These are phyloP conservation scores for Drosophila prosaltans DNA, from an alignment of 1,140 invertebrate genomes.

Conservation along the genomic window DNA sequence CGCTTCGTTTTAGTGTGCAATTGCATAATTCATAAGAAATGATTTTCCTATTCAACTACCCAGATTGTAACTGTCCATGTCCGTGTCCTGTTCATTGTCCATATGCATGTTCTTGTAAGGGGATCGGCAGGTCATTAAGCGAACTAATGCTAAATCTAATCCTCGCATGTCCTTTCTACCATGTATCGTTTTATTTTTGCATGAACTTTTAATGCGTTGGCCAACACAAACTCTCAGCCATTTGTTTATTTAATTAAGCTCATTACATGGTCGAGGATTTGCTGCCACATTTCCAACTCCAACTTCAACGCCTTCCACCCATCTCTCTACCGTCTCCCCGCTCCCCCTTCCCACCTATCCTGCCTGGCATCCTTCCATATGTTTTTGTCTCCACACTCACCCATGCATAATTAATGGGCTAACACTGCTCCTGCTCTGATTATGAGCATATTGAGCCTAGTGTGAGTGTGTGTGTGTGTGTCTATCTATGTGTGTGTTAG, in stretches of 20 bases:
- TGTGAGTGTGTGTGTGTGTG: constrained; percentile 27
- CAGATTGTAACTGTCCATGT: background rate
- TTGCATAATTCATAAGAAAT: constrained; percentile 7
- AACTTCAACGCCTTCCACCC: background rate
- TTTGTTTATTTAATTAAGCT: constrained; percentile 79
- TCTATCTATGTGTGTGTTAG: constrained; percentile 33
- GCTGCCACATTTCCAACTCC: constrained; percentile 4
- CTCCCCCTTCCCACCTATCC: background rate
- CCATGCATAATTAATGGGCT: constrained; percentile 62
- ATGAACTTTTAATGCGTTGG: constrained; percentile 64
- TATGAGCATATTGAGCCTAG: constrained; percentile 68
- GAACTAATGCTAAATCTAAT: constrained; percentile 31
- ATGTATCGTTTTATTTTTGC: constrained; percentile 45
- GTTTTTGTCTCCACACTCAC: constrained; percentile 18
- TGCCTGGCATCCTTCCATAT: constrained; percentile 23
- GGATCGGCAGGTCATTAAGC: background rate
- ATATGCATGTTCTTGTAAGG: background rate
- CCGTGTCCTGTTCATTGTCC: background rate
- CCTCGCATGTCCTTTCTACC: constrained; percentile 16
- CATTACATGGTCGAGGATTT: constrained; percentile 53
- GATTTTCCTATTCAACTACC: background rate
- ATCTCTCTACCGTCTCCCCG: background rate
- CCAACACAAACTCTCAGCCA: constrained; percentile 52
- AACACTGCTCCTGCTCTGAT: constrained; percentile 44
- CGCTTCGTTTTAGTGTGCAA: background rate